Base-by-base conservation (phyloP, 2,797 vertebrate species). In the Anabacerthia variegaticeps region DNA sequence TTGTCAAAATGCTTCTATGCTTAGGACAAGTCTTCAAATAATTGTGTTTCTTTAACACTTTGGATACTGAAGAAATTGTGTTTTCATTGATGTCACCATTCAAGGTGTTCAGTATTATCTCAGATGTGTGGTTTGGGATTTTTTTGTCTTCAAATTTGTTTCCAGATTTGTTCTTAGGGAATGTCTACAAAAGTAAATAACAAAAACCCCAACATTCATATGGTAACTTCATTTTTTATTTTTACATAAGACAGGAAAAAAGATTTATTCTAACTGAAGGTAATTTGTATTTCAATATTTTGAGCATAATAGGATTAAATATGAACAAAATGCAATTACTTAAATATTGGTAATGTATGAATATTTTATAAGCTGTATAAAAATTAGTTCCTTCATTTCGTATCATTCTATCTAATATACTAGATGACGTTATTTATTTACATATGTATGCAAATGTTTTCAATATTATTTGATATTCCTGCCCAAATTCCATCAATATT, bases 381-480 rank as follows among this genome's bases (percentile, higher is more conserved):
- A 91, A 65, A 26, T 69, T 75, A 62, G 6, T 39, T 58, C 7
- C 19, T 85, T 79, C 3, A 3, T 51, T 95, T 84, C 67, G 49
- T 8, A 49, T 84, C 28, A 27, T 55, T 74, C 54, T 63, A 36
- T 36, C 72, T 84, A 52, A 78, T 51, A 49, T 32, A 22, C 27
- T 63, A 43, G 15, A 36, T 43, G 12, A 46, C 18, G 52, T 88
- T 86, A 39, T 91, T 89, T 92, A 71, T 92, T 80, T 96, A 55
- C 34, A 51, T 61, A 52, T 2, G 19, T 65, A 51, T 58, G 66
- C 43, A 76, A 59, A 65, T 71, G 3, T 73, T 74, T 79, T 63
- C 12, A 52, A 19, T 80, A 59, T 37, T 81, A 14, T 12, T 77
- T 74, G 30, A 30, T 36, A 58, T 58, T 67, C 46, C 10, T 84